Evolutionary conservation across 2,113 vertebrate genomes (phyloP).

Genomic region (Hyla sarda): DNA sequence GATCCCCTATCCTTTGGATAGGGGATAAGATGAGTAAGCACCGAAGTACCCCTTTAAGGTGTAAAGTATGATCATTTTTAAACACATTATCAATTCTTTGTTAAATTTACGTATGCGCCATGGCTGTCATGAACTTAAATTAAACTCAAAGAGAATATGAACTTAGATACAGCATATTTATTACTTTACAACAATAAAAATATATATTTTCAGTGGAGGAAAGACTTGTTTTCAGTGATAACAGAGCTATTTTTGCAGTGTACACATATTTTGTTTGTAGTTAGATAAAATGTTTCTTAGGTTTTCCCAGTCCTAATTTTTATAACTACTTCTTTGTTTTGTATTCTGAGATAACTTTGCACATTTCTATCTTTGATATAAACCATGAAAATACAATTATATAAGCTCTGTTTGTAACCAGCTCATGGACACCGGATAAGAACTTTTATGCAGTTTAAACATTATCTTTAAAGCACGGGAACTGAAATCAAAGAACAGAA

Average conservation of each 20-base stretch:
- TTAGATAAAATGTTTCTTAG: neutral
- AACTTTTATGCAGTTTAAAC: neutral
- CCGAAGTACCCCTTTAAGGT: too few relatives aligned
- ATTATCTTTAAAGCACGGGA: neutral
- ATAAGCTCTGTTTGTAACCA: neutral
- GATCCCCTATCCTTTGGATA: too few relatives aligned
- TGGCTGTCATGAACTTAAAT: too few relatives aligned
- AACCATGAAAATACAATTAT: conserved; percentile 11
- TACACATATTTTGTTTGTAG: neutral
- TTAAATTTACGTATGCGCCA: neutral
- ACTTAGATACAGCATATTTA: neutral
- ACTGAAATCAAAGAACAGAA: neutral
- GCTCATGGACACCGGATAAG: neutral
- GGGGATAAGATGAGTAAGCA: too few relatives aligned
- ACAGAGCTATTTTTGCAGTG: neutral
- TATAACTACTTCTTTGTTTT: neutral
- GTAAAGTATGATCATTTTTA: too few relatives aligned
- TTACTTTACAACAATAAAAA: neutral
- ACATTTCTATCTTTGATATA: neutral
- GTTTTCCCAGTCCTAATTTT: neutral
- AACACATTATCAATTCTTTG: too few relatives aligned
- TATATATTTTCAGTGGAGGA: neutral
- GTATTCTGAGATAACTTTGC: neutral
- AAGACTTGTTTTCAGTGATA: neutral
- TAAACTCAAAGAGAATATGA: too few relatives aligned